Evolutionary conservation across 2,888 invertebrate genomes (phyloP).

Genomic region (Therioaphis trifolii): DNA sequence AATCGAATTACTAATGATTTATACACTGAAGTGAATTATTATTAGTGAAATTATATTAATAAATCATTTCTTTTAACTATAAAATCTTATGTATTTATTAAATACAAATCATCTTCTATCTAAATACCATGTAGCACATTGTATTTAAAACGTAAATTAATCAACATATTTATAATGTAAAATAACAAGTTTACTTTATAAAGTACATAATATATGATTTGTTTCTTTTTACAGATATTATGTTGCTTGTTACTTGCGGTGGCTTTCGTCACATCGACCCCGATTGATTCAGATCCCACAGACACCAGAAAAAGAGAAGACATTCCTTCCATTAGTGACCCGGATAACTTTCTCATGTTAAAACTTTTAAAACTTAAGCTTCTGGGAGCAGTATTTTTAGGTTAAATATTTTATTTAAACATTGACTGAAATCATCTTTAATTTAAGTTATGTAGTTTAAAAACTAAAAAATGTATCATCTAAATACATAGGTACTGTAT

Average conservation of each 20-base stretch:
- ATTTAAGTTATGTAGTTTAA: too few relatives aligned
- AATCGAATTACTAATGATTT: too few relatives aligned
- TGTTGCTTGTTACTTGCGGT: conserved; percentile 40
- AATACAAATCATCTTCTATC: too few relatives aligned
- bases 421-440: conserved; percentile 38
- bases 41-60: too few relatives aligned
- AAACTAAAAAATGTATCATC: not conserved
- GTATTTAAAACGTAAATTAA: too few relatives aligned
- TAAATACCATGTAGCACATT: too few relatives aligned
- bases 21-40: too few relatives aligned
- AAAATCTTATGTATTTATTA: too few relatives aligned
- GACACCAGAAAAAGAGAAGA: conserved; percentile 50
- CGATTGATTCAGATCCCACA: conserved; percentile 55
- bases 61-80: too few relatives aligned
- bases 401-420: not conserved
- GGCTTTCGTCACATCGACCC: conserved; percentile 10
- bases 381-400: not conserved
- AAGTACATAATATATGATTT: too few relatives aligned
- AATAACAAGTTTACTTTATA: too few relatives aligned
- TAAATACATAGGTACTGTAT: not conserved
- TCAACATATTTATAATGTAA: too few relatives aligned
- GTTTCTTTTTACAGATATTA: conserved; percentile 20
- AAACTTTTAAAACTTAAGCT: conserved; percentile 26
- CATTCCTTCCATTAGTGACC: conserved; percentile 45
- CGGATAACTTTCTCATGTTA: conserved; percentile 43